Percentiles rank a stretch among this genome's conserved stretches.
Evolutionary conservation across 2,797 vertebrate species (phyloP).

Genomic region (Merluccius polli): DNA sequence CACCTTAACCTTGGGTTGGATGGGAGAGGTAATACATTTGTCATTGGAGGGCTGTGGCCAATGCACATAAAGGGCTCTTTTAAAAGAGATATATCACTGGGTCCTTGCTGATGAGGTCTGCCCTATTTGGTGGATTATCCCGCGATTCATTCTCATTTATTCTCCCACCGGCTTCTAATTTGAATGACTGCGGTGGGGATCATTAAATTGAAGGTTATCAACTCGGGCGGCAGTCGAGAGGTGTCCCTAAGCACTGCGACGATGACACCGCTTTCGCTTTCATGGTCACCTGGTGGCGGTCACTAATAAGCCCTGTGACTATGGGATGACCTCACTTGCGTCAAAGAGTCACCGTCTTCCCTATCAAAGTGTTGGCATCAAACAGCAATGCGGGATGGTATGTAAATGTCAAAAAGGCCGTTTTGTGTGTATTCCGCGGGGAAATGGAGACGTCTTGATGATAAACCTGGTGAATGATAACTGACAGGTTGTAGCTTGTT

Average conservation of each 20-base stretch:
- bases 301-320: neutral
- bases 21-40: neutral
- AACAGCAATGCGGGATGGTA: neutral
- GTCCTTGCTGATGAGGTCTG: slow-evolving; percentile 64
- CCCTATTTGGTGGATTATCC: slow-evolving; percentile 67
- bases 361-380: neutral
- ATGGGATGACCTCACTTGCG: neutral
- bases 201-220: slow-evolving; percentile 73
- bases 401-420: neutral
- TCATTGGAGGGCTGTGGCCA: neutral
- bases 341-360: neutral
- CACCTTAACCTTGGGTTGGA: neutral
- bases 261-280: slow-evolving; percentile 1
- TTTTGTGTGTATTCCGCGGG: neutral
- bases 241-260: slow-evolving; percentile 38
- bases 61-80: neutral
- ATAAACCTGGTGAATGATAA: neutral
- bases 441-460: neutral
- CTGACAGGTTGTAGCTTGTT: neutral
- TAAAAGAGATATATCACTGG: slow-evolving; percentile 71
- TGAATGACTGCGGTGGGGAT: slow-evolving; percentile 67
- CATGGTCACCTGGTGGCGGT: neutral
- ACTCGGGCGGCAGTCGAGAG: slow-evolving; percentile 41
- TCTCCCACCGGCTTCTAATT: slow-evolving; percentile 62
- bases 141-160: slow-evolving; percentile 77